A percentile compares a stretch with the other conserved stretches of the same genome.
Evolutionary conservation across 2,797 vertebrate species (phyloP).

Genomic region (Paedocypris micromegethes): DNA sequence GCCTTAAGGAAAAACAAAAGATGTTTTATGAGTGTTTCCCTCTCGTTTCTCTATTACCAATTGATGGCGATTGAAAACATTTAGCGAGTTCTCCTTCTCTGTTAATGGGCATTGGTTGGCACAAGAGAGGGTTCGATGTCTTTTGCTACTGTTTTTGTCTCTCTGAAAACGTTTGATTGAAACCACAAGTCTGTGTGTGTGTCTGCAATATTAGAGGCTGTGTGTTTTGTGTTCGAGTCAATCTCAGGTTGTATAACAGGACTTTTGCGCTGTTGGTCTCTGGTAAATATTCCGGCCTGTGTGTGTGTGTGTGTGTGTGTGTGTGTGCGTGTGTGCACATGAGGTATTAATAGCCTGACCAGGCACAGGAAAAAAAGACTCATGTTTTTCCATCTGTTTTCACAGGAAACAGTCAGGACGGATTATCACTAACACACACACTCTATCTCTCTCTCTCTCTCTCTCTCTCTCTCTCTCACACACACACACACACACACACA

Average conservation of each 20-base stretch:
- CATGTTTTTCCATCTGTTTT: constrained; percentile 70
- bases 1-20: constrained; percentile 32
- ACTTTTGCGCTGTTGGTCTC: constrained; percentile 27
- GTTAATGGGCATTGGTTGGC: constrained; percentile 25
- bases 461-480: constrained; percentile 40
- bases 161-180: constrained; percentile 22
- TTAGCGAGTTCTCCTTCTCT: constrained; percentile 36
- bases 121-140: constrained; percentile 17
- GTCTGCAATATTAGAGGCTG: constrained; percentile 22
- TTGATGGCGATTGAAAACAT: constrained; percentile 38
- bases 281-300: constrained; percentile 23
- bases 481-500: constrained; percentile 40
- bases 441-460: constrained; percentile 51
- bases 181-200: constrained; percentile 27
- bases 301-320: constrained; percentile 38
- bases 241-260: constrained; percentile 33
- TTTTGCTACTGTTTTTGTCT: constrained; percentile 28
- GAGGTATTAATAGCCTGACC: constrained; percentile 68
- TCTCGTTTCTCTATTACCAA: constrained; percentile 19
- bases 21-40: constrained; percentile 35
- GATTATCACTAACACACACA: constrained; percentile 65
- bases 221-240: constrained; percentile 33
- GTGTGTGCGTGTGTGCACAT: constrained; percentile 20
- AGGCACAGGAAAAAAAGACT: constrained; percentile 57
- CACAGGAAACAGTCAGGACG: constrained; percentile 68